Evolutionary conservation across 2,888 invertebrate genomes (phyloP).

Genomic region (Seira sanloemensis): DNA sequence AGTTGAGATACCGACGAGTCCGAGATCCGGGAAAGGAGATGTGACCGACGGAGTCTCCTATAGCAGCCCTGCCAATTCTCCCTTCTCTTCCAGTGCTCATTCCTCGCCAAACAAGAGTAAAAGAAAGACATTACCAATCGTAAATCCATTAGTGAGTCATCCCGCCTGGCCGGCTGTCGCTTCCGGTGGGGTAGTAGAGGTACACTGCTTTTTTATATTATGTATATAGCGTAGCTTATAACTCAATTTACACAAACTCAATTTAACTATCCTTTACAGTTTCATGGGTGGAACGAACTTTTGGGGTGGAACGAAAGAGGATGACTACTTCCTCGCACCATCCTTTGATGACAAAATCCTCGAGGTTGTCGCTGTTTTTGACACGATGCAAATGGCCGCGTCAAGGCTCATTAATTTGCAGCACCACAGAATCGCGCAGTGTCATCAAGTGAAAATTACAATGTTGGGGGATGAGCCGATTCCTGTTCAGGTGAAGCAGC

Average conservation of each 20-base stretch:
- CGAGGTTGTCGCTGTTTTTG: slow-evolving; percentile 98
- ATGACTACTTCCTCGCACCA: slow-evolving; percentile 93
- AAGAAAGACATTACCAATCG: slow-evolving; percentile 87
- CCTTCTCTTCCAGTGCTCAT: slow-evolving; percentile 77
- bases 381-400: slow-evolving; percentile 98
- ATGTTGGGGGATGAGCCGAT: slow-evolving; percentile 83
- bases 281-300: slow-evolving; percentile 99
- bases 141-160: slow-evolving; percentile 90
- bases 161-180: slow-evolving; percentile 85
- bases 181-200: slow-evolving; percentile 91
- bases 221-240: not conserved
- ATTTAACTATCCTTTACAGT: slow-evolving; percentile 80
- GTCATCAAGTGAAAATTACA: slow-evolving; percentile 96
- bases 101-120: slow-evolving; percentile 76
- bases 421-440: slow-evolving; percentile 97
- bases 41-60: slow-evolving; percentile 64
- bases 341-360: slow-evolving; percentile 97
- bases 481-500: slow-evolving; percentile 73
- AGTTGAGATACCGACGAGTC: slow-evolving; percentile 76
- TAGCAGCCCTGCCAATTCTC: slow-evolving; percentile 69
- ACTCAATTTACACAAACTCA: slow-evolving; percentile 58
- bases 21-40: slow-evolving; percentile 67
- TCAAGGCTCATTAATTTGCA: slow-evolving; percentile 95
- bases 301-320: slow-evolving; percentile 96
- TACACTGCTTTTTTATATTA: slow-evolving; percentile 75